These are phyloP conservation scores for Drosophila mimica DNA, from an alignment of 2,888 invertebrate species.

Conservation along the genomic window DNA sequence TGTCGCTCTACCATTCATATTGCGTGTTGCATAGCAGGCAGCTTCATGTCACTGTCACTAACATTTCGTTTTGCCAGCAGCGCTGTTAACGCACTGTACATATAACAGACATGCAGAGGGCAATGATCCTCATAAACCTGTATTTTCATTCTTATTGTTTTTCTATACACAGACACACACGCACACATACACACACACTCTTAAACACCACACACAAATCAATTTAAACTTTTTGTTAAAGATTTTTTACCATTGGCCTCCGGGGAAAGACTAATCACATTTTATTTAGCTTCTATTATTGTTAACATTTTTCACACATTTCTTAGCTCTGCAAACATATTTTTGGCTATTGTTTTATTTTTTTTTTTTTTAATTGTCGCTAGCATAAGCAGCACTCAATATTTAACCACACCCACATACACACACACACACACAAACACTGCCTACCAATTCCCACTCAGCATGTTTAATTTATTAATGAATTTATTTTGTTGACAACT, in stretches of 20 bases:
- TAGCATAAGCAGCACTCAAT: constrained; percentile 58
- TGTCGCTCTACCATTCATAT: background rate
- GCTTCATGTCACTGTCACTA: constrained; percentile 62
- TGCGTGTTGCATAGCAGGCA: constrained; percentile 45
- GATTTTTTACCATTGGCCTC: constrained; percentile 83
- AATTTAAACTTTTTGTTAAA: constrained; percentile 29
- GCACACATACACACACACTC: constrained; percentile 26
- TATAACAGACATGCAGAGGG: constrained; percentile 15
- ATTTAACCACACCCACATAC: constrained; percentile 18
- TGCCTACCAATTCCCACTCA: constrained; percentile 14
- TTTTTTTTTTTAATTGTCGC: constrained; percentile 46
- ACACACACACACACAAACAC: constrained; percentile 11
- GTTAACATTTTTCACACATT: constrained; percentile 42
- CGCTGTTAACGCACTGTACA: constrained; percentile 47
- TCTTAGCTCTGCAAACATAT: constrained; percentile 43
- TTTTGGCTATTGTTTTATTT: constrained; percentile 56
- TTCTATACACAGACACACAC: constrained; percentile 40
- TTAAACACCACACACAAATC: constrained; percentile 19
- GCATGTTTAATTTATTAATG: constrained; percentile 71
- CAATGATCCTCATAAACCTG: constrained; percentile 19
- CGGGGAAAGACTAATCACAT: constrained; percentile 86
- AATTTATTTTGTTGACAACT: constrained; percentile 66
- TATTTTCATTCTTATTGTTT: constrained; percentile 49
- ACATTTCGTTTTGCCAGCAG: constrained; percentile 39
- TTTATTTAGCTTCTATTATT: constrained; percentile 45